Conservation (phyloP, 2,888 invertebrate species). For the Pristionchus exspectatus region DNA sequence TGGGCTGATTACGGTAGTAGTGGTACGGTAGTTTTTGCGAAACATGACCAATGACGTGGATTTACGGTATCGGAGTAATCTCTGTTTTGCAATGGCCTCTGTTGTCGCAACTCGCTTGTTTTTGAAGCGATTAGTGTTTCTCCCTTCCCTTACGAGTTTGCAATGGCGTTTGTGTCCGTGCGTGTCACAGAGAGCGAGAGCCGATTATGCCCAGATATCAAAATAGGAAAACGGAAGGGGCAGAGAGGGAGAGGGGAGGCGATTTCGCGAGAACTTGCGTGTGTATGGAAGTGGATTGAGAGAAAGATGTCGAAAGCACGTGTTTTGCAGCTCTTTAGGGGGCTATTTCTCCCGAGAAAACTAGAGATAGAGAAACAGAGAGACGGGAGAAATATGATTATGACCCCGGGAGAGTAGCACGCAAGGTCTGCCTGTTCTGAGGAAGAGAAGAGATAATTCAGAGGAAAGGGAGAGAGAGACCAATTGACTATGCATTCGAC, state of each 20-base stretch:
- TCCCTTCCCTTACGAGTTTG: not conserved
- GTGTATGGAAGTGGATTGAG: constrained; percentile 43
- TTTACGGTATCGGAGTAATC: not conserved
- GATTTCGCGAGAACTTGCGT: constrained; percentile 43
- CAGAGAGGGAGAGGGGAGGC: not conserved
- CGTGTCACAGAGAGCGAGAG: not conserved
- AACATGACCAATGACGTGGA: not conserved
- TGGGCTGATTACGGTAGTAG: not conserved
- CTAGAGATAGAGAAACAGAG: constrained; percentile 12
- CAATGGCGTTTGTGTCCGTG: not conserved
- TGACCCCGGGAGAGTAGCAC: not conserved
- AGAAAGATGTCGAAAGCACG: constrained; percentile 26
- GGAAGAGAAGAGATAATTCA: constrained; percentile 3
- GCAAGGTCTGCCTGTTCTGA: not conserved
- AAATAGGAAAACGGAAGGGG: not conserved
- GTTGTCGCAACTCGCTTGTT: not conserved
- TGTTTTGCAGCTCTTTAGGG: constrained; percentile 40
- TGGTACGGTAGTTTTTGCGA: not conserved
- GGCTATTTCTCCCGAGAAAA: constrained; percentile 3
- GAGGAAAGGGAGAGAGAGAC: not conserved
- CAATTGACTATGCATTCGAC: constrained; percentile 37
- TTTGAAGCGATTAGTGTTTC: constrained; percentile 23
- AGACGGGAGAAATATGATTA: constrained; percentile 46
- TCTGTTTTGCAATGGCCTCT: not conserved
- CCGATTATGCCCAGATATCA: constrained; percentile 37